These are phyloP conservation scores for Xyrauchen texanus DNA, from an alignment of 2,113 vertebrate species.

Conservation along the genomic window DNA sequence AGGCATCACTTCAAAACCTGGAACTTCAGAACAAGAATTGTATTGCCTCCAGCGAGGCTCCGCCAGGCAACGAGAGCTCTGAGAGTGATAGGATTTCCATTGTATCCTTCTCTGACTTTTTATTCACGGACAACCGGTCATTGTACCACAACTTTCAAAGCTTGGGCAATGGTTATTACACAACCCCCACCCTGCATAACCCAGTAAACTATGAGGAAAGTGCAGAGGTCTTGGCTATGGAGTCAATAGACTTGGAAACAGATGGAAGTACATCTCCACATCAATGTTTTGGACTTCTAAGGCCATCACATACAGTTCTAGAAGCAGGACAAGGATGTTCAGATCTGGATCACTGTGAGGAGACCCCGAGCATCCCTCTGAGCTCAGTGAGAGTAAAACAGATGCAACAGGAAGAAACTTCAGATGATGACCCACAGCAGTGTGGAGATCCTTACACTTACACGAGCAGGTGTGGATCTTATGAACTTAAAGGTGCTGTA, in stretches of 20 bases:
- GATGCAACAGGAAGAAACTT: constrained; percentile 12
- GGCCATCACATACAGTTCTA: constrained; percentile 4
- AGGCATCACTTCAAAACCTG: constrained; percentile 46
- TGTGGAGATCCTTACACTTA: neutral
- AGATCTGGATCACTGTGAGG: neutral
- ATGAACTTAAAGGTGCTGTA: too few species aligned
- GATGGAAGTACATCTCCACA: neutral
- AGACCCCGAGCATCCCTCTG: constrained; percentile 40
- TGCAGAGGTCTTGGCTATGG: neutral
- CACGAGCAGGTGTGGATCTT: too few species aligned
- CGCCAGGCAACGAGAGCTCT: constrained; percentile 53
- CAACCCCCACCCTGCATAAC: constrained; percentile 13
- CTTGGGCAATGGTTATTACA: constrained; percentile 22
- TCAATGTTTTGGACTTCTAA: neutral
- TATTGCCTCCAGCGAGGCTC: constrained; percentile 44
- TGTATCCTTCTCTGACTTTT: constrained; percentile 16
- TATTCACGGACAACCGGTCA: neutral
- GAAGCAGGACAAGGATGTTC: neutral
- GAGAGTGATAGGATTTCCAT: constrained; percentile 51
- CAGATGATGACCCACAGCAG: neutral
- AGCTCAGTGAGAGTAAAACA: constrained; percentile 51
- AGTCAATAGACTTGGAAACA: neutral
- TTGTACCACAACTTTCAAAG: neutral
- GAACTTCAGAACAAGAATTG: constrained; percentile 11
- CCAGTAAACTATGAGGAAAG: neutral